These are phyloP conservation scores for Hiodon tergisus DNA, from an alignment of 2,113 vertebrate genomes.

Conservation along the genomic window DNA sequence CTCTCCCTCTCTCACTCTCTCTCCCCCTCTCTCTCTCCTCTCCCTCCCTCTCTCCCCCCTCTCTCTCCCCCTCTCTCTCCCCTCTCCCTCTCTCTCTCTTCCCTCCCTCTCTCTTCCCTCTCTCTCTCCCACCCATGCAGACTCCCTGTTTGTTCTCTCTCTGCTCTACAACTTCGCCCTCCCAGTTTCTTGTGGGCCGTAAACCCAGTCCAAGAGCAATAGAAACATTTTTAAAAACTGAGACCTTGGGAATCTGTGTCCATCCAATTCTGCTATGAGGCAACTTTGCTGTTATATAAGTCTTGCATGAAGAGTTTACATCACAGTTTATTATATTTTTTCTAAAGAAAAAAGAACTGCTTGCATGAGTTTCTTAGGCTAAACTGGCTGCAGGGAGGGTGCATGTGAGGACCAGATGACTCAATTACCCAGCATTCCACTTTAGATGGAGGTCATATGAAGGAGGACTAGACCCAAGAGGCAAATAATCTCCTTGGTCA, in stretches of 20 bases:
- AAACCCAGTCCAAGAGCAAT: slow-evolving; percentile 63
- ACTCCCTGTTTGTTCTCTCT: background rate
- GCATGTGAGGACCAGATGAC: background rate
- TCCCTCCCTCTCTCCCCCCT: background rate
- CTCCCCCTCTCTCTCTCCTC: too few species aligned
- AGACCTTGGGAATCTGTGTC: slow-evolving; percentile 68
- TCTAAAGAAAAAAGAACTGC: slow-evolving; percentile 54
- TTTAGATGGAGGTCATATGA: background rate
- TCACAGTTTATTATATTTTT: slow-evolving; percentile 55
- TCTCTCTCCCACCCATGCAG: background rate
- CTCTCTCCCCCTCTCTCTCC: too few species aligned
- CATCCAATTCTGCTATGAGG: slow-evolving; percentile 60
- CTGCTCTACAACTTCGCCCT: slow-evolving; percentile 17
- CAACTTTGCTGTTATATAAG: slow-evolving; percentile 60
- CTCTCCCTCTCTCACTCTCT: too few species aligned
- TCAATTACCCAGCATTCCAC: background rate
- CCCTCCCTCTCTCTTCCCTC: background rate
- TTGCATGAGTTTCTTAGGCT: slow-evolving; percentile 47
- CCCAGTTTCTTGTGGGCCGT: slow-evolving; percentile 45
- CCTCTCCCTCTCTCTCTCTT: background rate
- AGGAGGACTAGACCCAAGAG: background rate
- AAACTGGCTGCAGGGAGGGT: background rate
- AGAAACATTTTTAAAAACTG: slow-evolving; percentile 70
- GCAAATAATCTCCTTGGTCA: background rate
- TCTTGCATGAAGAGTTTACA: slow-evolving; percentile 49